Evolutionary conservation across 1,140 invertebrate species (phyloP).

Genomic region (Andricus grossulariae): DNA sequence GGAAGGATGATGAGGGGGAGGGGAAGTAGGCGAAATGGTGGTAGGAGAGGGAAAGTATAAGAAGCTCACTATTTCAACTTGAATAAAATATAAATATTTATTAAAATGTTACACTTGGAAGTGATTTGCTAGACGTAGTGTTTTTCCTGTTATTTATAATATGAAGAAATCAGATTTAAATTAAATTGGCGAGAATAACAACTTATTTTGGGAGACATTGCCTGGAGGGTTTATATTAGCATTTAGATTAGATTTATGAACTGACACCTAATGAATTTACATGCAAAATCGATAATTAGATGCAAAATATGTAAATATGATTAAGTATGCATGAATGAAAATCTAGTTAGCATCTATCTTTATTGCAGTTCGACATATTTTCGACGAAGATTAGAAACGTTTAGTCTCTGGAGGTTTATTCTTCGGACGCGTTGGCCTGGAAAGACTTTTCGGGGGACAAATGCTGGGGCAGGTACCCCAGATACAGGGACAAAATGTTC

Average conservation of each 20-base stretch:
- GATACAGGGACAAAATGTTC: conserved; percentile 49
- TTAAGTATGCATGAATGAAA: conserved; percentile 50
- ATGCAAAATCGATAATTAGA: conserved; percentile 9
- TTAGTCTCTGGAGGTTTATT: conserved; percentile 64
- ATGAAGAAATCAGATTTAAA: too few relatives aligned
- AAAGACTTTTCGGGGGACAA: conserved; percentile 65
- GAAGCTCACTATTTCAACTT: too few relatives aligned
- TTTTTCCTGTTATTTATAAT: too few relatives aligned
- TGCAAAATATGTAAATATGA: conserved; percentile 34
- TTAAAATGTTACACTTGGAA: too few relatives aligned
- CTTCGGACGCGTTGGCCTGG: conserved; percentile 68
- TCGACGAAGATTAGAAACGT: conserved; percentile 52
- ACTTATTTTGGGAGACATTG: too few relatives aligned
- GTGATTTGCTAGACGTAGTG: too few relatives aligned
- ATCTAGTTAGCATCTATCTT: conserved; percentile 63
- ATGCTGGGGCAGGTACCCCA: conserved; percentile 65
- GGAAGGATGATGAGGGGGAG: too few relatives aligned
- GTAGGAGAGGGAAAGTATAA: too few relatives aligned
- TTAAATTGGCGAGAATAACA: too few relatives aligned
- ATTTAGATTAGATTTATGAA: neutral
- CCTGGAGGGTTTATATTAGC: neutral
- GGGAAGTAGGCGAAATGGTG: too few relatives aligned
- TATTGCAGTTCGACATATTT: conserved; percentile 54
- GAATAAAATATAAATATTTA: too few relatives aligned
- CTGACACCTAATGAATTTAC: neutral